Conservation (phyloP, 2,888 invertebrate genomes). For the Coleophora deauratella region DNA sequence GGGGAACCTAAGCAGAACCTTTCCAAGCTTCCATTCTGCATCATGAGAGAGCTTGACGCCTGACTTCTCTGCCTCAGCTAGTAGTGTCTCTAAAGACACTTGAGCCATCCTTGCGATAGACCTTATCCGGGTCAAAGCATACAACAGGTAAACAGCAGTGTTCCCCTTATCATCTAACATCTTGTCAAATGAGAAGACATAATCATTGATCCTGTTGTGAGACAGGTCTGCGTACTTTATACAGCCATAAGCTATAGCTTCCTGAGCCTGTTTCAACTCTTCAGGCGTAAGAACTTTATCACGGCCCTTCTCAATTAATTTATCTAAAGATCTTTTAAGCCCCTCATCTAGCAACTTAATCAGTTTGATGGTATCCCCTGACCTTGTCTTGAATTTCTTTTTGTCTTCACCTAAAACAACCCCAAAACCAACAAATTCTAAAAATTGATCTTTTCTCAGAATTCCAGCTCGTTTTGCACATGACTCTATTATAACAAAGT, state of each 20-base stretch:
- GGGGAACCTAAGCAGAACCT: slow-evolving; percentile 88
- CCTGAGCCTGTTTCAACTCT: slow-evolving; percentile 88
- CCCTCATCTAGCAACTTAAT: slow-evolving; percentile 94
- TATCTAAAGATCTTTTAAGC: slow-evolving; percentile 84
- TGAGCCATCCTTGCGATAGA: slow-evolving; percentile 90
- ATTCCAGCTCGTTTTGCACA: slow-evolving; percentile 87
- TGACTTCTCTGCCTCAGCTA: slow-evolving; percentile 73
- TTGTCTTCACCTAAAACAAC: slow-evolving; percentile 98
- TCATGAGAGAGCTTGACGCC: slow-evolving; percentile 86
- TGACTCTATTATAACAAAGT: slow-evolving; percentile 82
- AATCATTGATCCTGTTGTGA: slow-evolving; percentile 94
- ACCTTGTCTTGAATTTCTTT: slow-evolving; percentile 98
- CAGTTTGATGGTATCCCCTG: slow-evolving; percentile 95
- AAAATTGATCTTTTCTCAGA: slow-evolving; percentile 74
- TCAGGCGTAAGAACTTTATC: slow-evolving; percentile 86
- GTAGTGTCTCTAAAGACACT: slow-evolving; percentile 75
- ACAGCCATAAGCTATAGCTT: slow-evolving; percentile 97
- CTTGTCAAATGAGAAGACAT: slow-evolving; percentile 98
- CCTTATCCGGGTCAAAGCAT: slow-evolving; percentile 94
- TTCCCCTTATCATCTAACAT: slow-evolving; percentile 99
- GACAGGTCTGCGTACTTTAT: slow-evolving; percentile 98
- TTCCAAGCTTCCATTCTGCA: slow-evolving; percentile 95
- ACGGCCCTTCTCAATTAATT: slow-evolving; percentile 89
- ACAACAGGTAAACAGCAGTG: slow-evolving; percentile 97
- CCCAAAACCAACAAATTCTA: slow-evolving; percentile 97